These are phyloP conservation scores for Columba guinea DNA, from an alignment of 2,797 vertebrate species.

Conservation along the genomic window DNA sequence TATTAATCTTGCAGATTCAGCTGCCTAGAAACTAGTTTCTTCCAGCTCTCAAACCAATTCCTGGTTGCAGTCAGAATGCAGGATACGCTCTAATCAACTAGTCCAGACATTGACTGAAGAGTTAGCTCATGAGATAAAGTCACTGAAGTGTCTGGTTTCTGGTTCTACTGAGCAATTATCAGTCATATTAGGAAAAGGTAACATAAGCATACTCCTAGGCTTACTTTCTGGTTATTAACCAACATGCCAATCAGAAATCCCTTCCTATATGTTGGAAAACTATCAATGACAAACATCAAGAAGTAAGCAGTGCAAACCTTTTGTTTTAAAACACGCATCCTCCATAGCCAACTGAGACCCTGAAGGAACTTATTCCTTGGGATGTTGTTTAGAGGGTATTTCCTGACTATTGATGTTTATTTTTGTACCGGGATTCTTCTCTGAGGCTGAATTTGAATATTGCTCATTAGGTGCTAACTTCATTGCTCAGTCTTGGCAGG, in stretches of 20 bases:
- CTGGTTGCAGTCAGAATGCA: not conserved
- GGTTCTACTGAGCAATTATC: not conserved
- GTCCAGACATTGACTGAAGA: not conserved
- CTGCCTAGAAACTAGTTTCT: not conserved
- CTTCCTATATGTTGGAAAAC: not conserved
- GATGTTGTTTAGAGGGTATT: not conserved
- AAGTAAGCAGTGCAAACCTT: not conserved
- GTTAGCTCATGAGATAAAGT: not conserved
- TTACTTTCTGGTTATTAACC: not conserved
- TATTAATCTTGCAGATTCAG: not conserved
- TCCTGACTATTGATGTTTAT: not conserved
- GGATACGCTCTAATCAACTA: not conserved
- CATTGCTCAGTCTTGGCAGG: not conserved
- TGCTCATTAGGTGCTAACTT: not conserved
- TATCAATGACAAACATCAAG: not conserved
- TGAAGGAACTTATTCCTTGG: not conserved
- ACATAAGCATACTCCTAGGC: not conserved
- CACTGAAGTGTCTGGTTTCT: not conserved
- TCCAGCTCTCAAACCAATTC: not conserved
- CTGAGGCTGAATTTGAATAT: not conserved
- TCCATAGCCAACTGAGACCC: not conserved
- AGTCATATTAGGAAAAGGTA: not conserved
- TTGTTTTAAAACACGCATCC: not conserved
- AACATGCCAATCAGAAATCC: not conserved
- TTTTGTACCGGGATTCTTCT: not conserved